A percentile compares a stretch with the other conserved stretches of the same genome.
phyloP scores from a whole-genome alignment of 2,888 invertebrate genomes.

The Lissocephala sabroskyi region DNA sequence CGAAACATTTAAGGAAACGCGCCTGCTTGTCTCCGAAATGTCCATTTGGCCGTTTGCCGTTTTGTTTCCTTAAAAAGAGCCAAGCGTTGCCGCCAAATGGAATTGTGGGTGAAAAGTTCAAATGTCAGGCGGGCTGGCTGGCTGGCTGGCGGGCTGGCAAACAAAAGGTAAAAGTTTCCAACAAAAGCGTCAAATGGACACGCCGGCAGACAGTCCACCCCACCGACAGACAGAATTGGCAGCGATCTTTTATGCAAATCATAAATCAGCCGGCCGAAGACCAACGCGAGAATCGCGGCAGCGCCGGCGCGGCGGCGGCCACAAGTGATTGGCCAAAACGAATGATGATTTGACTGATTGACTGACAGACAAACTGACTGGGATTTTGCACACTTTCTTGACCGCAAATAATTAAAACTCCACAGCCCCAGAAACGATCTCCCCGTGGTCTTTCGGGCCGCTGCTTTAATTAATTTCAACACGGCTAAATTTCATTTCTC shows the following conservation, averaged over 20 bases:
- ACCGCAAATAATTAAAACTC: conserved; percentile 37
- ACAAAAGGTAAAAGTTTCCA: conserved; percentile 59
- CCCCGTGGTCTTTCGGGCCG: not conserved
- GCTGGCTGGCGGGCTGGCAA: too few species aligned
- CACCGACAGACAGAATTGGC: conserved; percentile 48
- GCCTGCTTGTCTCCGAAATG: too few species aligned
- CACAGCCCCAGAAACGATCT: not conserved
- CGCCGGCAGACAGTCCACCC: conserved; percentile 13
- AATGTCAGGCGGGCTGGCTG: conserved; percentile 55
- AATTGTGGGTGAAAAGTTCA: conserved; percentile 70
- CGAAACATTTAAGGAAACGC: conserved; percentile 67
- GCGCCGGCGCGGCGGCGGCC: too few species aligned
- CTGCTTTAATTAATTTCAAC: conserved; percentile 53
- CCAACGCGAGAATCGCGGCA: too few species aligned
- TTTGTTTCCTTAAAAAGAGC: conserved; percentile 52
- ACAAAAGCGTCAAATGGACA: conserved; percentile 10
- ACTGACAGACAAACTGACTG: conserved; percentile 19
- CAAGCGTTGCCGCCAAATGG: conserved; percentile 38
- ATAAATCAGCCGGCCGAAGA: conserved; percentile 55
- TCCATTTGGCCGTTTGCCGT: conserved; percentile 63
- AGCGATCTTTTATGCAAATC: conserved; percentile 63
- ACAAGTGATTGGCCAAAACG: conserved; percentile 48
- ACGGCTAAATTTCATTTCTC: conserved; percentile 51
- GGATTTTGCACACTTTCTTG: conserved; percentile 55
- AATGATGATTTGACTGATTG: conserved; percentile 55